phyloP scores from a whole-genome alignment of 2,797 vertebrate genomes.

The Phoeniculus purpureus region DNA sequence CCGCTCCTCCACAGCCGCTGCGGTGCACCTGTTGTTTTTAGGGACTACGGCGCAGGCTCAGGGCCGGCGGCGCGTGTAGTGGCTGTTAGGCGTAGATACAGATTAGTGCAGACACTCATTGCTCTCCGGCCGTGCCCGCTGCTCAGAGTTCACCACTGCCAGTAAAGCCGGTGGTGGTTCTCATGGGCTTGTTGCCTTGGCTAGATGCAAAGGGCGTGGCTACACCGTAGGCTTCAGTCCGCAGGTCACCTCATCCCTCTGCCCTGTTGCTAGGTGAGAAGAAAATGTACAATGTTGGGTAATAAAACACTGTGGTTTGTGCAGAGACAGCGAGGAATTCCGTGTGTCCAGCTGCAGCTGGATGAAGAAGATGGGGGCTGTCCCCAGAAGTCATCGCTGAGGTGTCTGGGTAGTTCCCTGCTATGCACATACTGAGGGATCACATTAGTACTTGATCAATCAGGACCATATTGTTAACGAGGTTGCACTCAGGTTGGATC shows the following conservation, averaged over 20 bases:
- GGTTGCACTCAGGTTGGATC: not conserved
- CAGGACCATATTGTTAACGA: not conserved
- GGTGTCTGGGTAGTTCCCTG: not conserved
- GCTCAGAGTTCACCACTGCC: fast-evolving
- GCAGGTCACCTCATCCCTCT: not conserved
- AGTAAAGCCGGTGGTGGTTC: fast-evolving
- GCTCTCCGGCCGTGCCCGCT: too few species aligned
- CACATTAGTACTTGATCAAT: not conserved
- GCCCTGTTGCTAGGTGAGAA: not conserved
- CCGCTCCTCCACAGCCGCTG: too few species aligned
- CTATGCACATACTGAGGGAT: not conserved
- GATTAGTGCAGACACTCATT: not conserved
- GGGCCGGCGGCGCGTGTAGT: fast-evolving
- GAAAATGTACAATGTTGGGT: fast-evolving
- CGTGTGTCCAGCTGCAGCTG: fast-evolving
- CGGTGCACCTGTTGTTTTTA: too few species aligned
- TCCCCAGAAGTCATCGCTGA: not conserved
- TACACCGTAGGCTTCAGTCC: not conserved
- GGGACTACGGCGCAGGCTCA: too few species aligned
- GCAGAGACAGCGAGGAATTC: not conserved
- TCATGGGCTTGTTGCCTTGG: not conserved
- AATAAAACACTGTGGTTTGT: not conserved
- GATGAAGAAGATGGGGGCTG: not conserved
- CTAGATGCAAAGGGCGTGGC: fast-evolving
- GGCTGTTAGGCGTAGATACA: not conserved